Conservation (phyloP, 2,888 invertebrate species). For the Imbricaverruca yamaguchii region DNA sequence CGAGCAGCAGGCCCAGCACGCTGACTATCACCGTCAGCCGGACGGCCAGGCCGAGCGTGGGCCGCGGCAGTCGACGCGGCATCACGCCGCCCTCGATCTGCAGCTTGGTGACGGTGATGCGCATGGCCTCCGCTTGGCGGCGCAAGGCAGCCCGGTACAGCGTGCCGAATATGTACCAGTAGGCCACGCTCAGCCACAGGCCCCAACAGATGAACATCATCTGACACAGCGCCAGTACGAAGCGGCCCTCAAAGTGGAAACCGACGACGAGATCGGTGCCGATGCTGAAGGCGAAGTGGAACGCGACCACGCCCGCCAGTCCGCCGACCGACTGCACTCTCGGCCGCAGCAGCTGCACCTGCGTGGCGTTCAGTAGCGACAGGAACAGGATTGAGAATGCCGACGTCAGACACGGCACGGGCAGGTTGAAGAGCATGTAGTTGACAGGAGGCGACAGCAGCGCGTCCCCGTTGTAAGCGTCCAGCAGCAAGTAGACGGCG, state of each 20-base stretch:
- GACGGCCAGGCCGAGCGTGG: slow-evolving; percentile 68
- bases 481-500: slow-evolving; percentile 80
- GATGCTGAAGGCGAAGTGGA: slow-evolving; percentile 72
- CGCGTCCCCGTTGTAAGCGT: slow-evolving; percentile 80
- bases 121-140: slow-evolving; percentile 20
- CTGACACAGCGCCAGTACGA: not conserved
- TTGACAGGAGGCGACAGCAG: slow-evolving; percentile 69
- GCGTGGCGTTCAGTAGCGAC: slow-evolving; percentile 72
- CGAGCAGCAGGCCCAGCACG: slow-evolving; percentile 71
- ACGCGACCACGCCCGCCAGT: slow-evolving; percentile 65
- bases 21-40: slow-evolving; percentile 83
- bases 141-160: slow-evolving; percentile 55
- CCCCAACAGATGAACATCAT: slow-evolving; percentile 18
- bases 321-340: slow-evolving; percentile 65
- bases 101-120: slow-evolving; percentile 33
- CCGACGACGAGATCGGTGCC: slow-evolving; percentile 59
- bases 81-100: slow-evolving; percentile 37
- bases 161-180: slow-evolving; percentile 50
- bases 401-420: slow-evolving; percentile 78
- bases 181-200: slow-evolving; percentile 48
- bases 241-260: slow-evolving; percentile 26
- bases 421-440: slow-evolving; percentile 72
- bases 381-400: slow-evolving; percentile 80
- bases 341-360: slow-evolving; percentile 40
- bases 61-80: slow-evolving; percentile 39